Base-by-base conservation (phyloP, 2,113 vertebrate genomes). In the Asarcornis scutulata region DNA sequence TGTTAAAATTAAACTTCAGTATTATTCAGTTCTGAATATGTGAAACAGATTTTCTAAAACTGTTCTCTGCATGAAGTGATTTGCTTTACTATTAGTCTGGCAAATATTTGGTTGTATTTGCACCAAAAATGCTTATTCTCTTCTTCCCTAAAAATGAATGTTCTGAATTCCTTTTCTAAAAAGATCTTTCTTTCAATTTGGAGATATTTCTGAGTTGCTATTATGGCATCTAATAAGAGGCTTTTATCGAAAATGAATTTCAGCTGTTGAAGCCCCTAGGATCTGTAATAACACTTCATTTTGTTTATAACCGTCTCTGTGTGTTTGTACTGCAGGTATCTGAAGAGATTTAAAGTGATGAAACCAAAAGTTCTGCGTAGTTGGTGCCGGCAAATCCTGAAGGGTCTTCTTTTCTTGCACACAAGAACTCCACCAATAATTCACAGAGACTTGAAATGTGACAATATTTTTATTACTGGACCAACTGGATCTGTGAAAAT, bases 391-490 rank as follows among this genome's bases (percentile, higher is more conserved):
- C 99, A 99, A 97, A 99, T 99, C 94, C 98, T 99, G 89, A 99
- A 99, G 96, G 99, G 99, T 86, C 98, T 99, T 91, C 98, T 99
- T 93, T 99, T 99, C 96, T 98, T 99, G 77, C 99, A 99, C 95
- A 99, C 99, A 2, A 98, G 99, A 95, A 98, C 99, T 9, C 99
- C 99, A 55, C 99, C 99, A 52, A 99, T 99, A 96, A 99, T 99
- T 97, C 99, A 99, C 98, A 98, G 99, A 86, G 99, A 99, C 97
- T 98, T 99, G 60, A 99, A 99, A 97, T 99, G 99, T 71, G 99
- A 99, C 98, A 99, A 99, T 98, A 99, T 99, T 98, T 99, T 99
- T 97, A 99, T 99, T 97, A 99, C 99, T 12, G 99, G 99, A 83
- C 99, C 99, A 73, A 99, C 99, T 3, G 99, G 99, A 91, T 99